A percentile compares a stretch with the other conserved stretches of the same genome.
phyloP scores from a whole-genome alignment of 2,888 invertebrate species.

The Euproctis similis region DNA sequence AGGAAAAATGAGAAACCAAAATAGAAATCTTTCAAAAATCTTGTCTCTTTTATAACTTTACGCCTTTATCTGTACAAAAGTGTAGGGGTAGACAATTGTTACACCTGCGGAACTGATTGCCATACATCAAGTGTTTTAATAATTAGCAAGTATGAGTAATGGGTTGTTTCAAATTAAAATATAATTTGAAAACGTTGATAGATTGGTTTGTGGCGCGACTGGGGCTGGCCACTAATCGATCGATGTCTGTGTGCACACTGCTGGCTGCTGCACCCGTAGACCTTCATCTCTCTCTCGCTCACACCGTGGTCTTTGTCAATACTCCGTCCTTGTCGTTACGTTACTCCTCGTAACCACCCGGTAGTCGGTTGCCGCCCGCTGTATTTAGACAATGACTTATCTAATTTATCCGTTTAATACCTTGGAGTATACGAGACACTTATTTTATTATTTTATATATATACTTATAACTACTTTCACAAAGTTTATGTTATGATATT shows the following conservation, averaged over 20 bases:
- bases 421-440: constrained; percentile 40
- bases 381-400: constrained; percentile 72
- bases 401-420: constrained; percentile 69
- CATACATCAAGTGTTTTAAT: too few relatives aligned
- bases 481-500: constrained; percentile 60
- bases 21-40: too few relatives aligned
- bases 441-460: constrained; percentile 58
- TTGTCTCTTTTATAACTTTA: too few relatives aligned
- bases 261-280: constrained; percentile 51
- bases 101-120: too few relatives aligned
- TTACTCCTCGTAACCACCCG: constrained; percentile 71
- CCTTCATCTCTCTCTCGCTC: constrained; percentile 56
- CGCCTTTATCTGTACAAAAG: too few relatives aligned
- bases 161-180: constrained; percentile 51
- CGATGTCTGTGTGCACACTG: constrained; percentile 65
- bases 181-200: constrained; percentile 59
- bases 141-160: too few relatives aligned
- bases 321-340: constrained; percentile 59
- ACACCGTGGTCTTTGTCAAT: constrained; percentile 34
- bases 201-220: constrained; percentile 54
- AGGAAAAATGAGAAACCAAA: too few relatives aligned
- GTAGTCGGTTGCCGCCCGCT: constrained; percentile 61
- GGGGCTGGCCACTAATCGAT: constrained; percentile 67
- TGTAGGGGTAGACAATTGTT: too few relatives aligned
- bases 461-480: constrained; percentile 51